These are phyloP conservation scores for Maniola jurtina DNA, from an alignment of 1,140 invertebrate species.

Conservation along the genomic window DNA sequence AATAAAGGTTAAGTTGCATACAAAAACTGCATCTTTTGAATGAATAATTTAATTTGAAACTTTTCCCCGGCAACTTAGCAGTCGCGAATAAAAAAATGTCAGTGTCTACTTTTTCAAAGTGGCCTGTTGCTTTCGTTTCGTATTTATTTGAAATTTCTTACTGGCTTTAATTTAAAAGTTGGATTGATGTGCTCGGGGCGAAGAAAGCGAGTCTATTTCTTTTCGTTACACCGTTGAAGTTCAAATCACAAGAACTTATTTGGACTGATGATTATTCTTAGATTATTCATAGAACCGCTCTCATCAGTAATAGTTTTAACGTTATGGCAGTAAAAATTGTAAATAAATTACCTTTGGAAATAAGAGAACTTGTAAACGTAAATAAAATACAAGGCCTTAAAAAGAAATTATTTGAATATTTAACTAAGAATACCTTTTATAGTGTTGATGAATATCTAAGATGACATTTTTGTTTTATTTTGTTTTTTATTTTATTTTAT, in stretches of 20 bases:
- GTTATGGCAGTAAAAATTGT: no score
- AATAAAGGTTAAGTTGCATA: slow-evolving; percentile 1
- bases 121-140: slow-evolving; percentile 13
- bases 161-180: slow-evolving; percentile 48
- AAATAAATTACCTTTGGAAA: no score
- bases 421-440: no score
- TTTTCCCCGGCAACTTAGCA: not conserved
- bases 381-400: no score
- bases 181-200: slow-evolving; percentile 36
- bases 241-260: slow-evolving; percentile 22
- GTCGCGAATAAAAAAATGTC: slow-evolving; percentile 7
- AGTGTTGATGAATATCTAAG: no score
- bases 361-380: no score
- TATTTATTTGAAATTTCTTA: slow-evolving; percentile 39
- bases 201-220: slow-evolving; percentile 22
- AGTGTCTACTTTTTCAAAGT: slow-evolving; percentile 4
- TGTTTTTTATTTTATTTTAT: no score
- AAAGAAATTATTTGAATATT: no score
- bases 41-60: not conserved
- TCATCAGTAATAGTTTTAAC: no score
- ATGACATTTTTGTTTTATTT: no score
- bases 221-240: slow-evolving; percentile 21
- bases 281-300: slow-evolving; percentile 5
- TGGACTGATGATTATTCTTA: slow-evolving; percentile 18
- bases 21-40: slow-evolving; percentile 1